A percentile compares a stretch with the other conserved stretches of the same genome.
Evolutionary conservation across 2,797 vertebrate species (phyloP).

Genomic region (Spizella passerina): DNA sequence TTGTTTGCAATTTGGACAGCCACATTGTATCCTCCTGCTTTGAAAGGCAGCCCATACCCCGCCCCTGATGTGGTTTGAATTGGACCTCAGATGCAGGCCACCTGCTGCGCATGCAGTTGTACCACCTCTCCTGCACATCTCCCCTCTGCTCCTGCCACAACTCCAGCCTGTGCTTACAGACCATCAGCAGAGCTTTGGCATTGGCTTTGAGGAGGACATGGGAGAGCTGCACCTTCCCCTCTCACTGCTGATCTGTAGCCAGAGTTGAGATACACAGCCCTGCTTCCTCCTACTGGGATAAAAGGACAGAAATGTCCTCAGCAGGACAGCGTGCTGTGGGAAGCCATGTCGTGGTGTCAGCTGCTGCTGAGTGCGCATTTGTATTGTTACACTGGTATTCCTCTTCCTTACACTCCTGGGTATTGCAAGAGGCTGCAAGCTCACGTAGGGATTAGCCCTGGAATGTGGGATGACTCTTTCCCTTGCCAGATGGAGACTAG

Average conservation of each 20-base stretch:
- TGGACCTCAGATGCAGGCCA: background rate
- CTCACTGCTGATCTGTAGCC: background rate
- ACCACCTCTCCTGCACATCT: background rate
- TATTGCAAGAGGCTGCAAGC: background rate
- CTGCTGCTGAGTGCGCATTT: background rate
- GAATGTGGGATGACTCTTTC: background rate
- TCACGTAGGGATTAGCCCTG: accelerated
- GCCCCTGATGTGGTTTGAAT: background rate
- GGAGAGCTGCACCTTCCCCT: background rate
- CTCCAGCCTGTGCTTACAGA: background rate
- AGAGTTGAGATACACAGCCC: background rate
- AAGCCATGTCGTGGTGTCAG: background rate
- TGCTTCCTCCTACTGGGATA: background rate
- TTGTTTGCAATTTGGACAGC: background rate
- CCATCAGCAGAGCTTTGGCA: background rate
- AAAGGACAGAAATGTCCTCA: background rate
- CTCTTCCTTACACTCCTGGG: background rate
- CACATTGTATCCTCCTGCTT: background rate
- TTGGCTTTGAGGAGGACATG: background rate
- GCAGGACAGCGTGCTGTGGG: background rate
- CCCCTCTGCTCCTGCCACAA: accelerated
- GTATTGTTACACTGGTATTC: background rate
- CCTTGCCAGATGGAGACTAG: background rate
- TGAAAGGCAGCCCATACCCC: background rate
- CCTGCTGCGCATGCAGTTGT: background rate